A percentile compares a stretch with the other conserved stretches of the same genome.
These are phyloP conservation scores for Scolopax bukidnonensis DNA, from an alignment of 2,797 vertebrate genomes.

Conservation along the genomic window DNA sequence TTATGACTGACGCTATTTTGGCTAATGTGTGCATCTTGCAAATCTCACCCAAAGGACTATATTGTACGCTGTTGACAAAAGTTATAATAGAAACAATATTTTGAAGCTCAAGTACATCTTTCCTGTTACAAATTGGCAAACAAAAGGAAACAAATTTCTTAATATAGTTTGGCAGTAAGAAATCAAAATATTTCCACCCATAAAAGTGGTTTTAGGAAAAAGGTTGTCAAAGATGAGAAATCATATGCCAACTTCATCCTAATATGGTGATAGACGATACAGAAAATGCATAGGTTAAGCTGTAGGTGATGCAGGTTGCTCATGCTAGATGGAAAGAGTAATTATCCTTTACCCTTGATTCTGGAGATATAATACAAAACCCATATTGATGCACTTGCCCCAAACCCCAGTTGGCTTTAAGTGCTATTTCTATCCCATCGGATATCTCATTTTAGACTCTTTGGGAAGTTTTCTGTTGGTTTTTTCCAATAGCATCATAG, in stretches of 20 bases:
- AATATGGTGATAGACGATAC: not conserved
- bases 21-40: slow-evolving; percentile 27
- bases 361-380: not conserved
- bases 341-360: not conserved
- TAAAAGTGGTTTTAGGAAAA: not conserved
- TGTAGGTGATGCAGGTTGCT: not conserved
- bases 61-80: slow-evolving; percentile 2
- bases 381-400: not conserved
- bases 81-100: slow-evolving; percentile 23
- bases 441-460: not conserved
- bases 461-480: not conserved
- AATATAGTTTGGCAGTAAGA: not conserved
- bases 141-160: not conserved
- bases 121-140: not conserved
- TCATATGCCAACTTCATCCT: not conserved
- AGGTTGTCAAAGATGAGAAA: not conserved
- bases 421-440: not conserved
- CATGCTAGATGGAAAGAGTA: not conserved
- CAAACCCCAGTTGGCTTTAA: not conserved
- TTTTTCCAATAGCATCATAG: not conserved
- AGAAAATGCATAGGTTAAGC: not conserved
- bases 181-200: not conserved
- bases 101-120: slow-evolving; percentile 22
- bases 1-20: slow-evolving; percentile 4
- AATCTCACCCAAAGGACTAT: slow-evolving; percentile 5